Evolutionary conservation across 2,888 invertebrate genomes (phyloP).

Genomic region (Drosophila mimica): DNA sequence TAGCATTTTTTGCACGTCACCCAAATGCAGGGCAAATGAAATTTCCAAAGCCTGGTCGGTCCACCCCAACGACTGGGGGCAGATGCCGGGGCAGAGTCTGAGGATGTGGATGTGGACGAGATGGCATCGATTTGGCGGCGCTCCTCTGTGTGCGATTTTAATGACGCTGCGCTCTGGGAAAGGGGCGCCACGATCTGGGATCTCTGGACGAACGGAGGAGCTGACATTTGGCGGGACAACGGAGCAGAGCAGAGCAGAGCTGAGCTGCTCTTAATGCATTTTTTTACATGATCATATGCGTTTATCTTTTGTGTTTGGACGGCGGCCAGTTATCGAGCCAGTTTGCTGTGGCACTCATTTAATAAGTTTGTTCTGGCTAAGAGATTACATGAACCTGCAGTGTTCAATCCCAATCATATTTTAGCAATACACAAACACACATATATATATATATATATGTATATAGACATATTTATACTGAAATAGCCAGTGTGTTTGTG

Average conservation of each 20-base stretch:
- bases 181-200: constrained; percentile 25
- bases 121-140: constrained; percentile 73
- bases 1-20: constrained; percentile 33
- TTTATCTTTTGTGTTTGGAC: constrained; percentile 77
- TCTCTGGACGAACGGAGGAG: constrained; percentile 6
- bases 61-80: constrained; percentile 33
- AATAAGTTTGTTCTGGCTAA: constrained; percentile 80
- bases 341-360: constrained; percentile 81
- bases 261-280: constrained; percentile 72
- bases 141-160: constrained; percentile 63
- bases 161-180: constrained; percentile 50
- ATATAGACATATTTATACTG: neutral
- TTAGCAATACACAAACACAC: constrained; percentile 34
- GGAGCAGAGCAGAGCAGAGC: neutral
- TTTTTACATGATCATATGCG: constrained; percentile 82
- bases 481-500: constrained; percentile 1
- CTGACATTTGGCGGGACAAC: constrained; percentile 13
- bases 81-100: neutral
- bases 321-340: constrained; percentile 69
- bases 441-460: neutral
- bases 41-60: constrained; percentile 46
- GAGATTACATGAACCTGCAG: constrained; percentile 85
- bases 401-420: constrained; percentile 83
- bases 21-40: constrained; percentile 43
- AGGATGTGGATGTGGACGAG: constrained; percentile 32